Evolutionary conservation across 2,888 invertebrate species (phyloP), one percentile per base, ranked within the genome.

Genomic region (Tetheella fluctuosa): DNA sequence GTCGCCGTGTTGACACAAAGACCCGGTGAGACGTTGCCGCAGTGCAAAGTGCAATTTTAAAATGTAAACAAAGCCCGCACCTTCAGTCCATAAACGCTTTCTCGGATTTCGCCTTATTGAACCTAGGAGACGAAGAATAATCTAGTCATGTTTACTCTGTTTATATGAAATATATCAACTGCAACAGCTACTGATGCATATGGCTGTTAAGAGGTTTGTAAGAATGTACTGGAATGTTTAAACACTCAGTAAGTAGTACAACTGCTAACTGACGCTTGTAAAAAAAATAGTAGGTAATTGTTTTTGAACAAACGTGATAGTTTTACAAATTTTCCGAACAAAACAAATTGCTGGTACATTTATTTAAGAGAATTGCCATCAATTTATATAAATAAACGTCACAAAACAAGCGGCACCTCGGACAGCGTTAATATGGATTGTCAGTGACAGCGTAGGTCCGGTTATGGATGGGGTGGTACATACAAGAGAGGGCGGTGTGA

Each of bases 21-120:
- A 86, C 79, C 75, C 79, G 85, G 84, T 80, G 79, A 88, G 83
- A 84, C 83, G 83, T 77, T 76, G 84, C 83, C 84, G 83, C 86
- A 85, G 86, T 89, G 90, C 89, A 91, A 90, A 91, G 91, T 91
- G 92, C 91, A 92, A 93, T 92, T 93, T 92, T 89, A 88, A 90
- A 91, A 89, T 86, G 90, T 91, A 92, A 92, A 92, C 91, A 92
- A 87, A 88, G 85, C 85, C 83, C 82, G 86, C 86, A 88, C 88
- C 90, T 90, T 81, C 80, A 81, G 83, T 86, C 84, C 80, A 86
- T 88, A 89, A 90, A 89, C 85, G 84, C 83, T 88, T 86, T 88
- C 87, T 86, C 83, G 80, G 89, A 88, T 90, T 89, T 89, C 84
- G 79, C 83, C 84, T 84, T 88, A 88, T 88, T 88, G 88, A 86